Evolutionary conservation across 1,140 invertebrate species (phyloP).

Genomic region (Agraylea sexmaculata): DNA sequence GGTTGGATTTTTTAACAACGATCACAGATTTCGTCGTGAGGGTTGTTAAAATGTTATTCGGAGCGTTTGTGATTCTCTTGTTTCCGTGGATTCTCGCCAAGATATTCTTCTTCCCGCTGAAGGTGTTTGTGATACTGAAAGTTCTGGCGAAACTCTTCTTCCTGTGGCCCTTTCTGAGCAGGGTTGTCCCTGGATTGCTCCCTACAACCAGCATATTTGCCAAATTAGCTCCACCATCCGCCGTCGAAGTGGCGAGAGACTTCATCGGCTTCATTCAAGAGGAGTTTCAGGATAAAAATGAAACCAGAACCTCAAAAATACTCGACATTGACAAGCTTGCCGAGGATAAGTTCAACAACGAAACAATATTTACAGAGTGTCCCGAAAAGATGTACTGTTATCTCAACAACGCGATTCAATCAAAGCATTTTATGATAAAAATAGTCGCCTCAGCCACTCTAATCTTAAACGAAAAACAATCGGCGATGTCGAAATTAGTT

Average conservation of each 20-base stretch:
- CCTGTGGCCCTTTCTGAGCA: constrained; percentile 16
- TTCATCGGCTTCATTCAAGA: constrained; percentile 7
- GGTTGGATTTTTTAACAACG: constrained; percentile 14
- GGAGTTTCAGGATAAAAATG: constrained; percentile 3
- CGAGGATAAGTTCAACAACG: background rate
- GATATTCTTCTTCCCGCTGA: constrained; percentile 17
- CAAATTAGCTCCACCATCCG: constrained; percentile 6
- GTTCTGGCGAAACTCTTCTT: constrained; percentile 14
- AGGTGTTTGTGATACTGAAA: constrained; percentile 14
- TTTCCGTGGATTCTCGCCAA: constrained; percentile 15
- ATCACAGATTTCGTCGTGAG: constrained; percentile 12
- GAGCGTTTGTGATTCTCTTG: constrained; percentile 12
- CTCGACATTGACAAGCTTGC: background rate
- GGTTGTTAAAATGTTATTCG: constrained; percentile 19
- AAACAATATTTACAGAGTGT: no score
- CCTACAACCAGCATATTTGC: constrained; percentile 3
- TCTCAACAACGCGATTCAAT: constrained; percentile 7
- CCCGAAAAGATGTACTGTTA: constrained; percentile 16
- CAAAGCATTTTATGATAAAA: constrained; percentile 12
- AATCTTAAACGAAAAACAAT: constrained; percentile 5
- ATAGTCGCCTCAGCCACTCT: constrained; percentile 7
- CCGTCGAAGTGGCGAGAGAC: constrained; percentile 4
- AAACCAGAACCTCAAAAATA: constrained; percentile 10
- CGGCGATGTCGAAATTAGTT: constrained; percentile 5
- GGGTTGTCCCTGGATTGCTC: background rate